Percentiles rank a stretch among this genome's conserved stretches.
phyloP scores from a whole-genome alignment of 2,888 invertebrate genomes.

The Polydesmus complanatus region DNA sequence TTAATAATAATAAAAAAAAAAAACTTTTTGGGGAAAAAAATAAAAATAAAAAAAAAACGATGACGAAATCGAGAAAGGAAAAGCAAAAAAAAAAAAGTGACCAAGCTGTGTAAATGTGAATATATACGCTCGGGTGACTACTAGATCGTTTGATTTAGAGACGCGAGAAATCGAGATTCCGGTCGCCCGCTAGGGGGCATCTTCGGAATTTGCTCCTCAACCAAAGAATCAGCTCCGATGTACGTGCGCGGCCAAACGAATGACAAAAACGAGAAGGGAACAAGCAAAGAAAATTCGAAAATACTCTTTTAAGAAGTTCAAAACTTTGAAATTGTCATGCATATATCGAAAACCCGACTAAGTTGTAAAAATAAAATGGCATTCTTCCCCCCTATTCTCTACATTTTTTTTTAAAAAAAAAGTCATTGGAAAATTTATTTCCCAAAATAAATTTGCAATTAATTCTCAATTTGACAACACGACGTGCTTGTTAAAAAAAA shows the following conservation, averaged over 20 bases:
- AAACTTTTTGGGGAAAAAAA: too few relatives aligned
- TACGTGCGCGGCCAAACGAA: not conserved
- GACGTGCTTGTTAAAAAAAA: too few relatives aligned
- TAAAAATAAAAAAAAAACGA: not conserved
- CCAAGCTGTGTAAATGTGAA: slow-evolving; percentile 6
- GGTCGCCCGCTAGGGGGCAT: not conserved
- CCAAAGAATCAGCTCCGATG: not conserved
- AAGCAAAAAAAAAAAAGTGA: not conserved
- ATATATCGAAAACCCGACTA: not conserved
- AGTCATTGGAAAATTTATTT: too few relatives aligned
- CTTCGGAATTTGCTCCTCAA: not conserved
- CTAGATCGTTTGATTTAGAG: slow-evolving; percentile 8
- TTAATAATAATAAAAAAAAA: too few relatives aligned
- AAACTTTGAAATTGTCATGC: not conserved
- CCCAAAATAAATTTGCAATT: too few relatives aligned
- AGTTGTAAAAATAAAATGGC: too few relatives aligned
- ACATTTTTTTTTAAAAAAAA: too few relatives aligned
- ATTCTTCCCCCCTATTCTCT: too few relatives aligned
- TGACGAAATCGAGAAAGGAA: not conserved
- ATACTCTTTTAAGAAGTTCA: not conserved
- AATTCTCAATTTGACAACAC: too few relatives aligned
- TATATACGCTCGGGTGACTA: slow-evolving; percentile 9
- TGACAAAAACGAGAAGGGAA: too few relatives aligned
- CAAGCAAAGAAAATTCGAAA: too few relatives aligned
- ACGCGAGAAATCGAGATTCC: not conserved